Evolutionary conservation across 1,140 invertebrate species (phyloP), one percentile per base, ranked within the genome.

Genomic region (Achroia grisella): DNA sequence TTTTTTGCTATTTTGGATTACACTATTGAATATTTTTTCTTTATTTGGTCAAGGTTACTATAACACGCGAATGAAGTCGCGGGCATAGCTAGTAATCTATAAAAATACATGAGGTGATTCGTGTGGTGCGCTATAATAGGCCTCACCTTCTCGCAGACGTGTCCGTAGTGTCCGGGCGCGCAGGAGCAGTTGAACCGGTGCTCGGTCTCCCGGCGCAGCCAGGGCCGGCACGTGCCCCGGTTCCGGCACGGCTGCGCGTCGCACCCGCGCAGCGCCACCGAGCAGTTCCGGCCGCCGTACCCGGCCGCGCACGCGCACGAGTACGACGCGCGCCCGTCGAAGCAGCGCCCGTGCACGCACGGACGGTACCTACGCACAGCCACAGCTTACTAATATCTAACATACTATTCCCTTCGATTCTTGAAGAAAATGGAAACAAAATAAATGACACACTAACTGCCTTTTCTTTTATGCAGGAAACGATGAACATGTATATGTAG

Each of bases 271-370:
- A 97, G 85, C 41, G 88, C 87, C 4, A 96, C 94, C 1, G 93
- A 95, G 79, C 97, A 98, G 82, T 98, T 98, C 74, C 96, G 97
- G 0, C 96, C 96, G 13, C 95, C 96, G 86, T 92, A 98, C 37
- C 89, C 91, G 1, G 87, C 62, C 34, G 90, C 87, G 81, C 97
- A 98, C 10, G 89, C 88, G 80, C 96, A 98, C 49, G 87, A 89
- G 71, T 96, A 97, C 62, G 93, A 90, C 9, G 93, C 93, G 40
- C 89, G 88, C 58, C 89, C 87, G 83, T 97, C 95, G 28, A 89
- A 83, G 73, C 95, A 97, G 8, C 87, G 90, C 11, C 94, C 95
- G 70, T 93, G 90, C 27, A 90, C 85, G 86, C 96, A 98, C 0
- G 95, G 95, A 29, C 87, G 82, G 70, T 82, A 84, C 37, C 80